These are phyloP conservation scores for Diarsia dahlii DNA, from an alignment of 2,888 invertebrate species.

Conservation along the genomic window DNA sequence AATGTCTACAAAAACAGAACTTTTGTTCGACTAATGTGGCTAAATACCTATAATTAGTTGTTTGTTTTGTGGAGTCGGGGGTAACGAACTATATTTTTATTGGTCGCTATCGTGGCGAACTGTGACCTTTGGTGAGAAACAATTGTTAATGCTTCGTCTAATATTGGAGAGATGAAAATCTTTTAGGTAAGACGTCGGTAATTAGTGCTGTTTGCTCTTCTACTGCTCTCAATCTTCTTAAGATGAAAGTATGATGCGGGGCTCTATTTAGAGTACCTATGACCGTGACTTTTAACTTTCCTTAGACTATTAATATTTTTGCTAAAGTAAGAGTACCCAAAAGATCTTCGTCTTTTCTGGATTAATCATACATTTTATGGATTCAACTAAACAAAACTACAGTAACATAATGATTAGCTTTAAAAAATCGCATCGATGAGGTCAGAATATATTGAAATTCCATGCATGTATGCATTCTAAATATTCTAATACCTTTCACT, in stretches of 20 bases:
- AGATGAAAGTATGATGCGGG: not conserved
- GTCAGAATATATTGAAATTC: slow-evolving; percentile 51
- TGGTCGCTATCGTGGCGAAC: slow-evolving; percentile 46
- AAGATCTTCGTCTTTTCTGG: not conserved
- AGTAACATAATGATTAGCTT: not conserved
- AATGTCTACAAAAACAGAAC: slow-evolving; percentile 17
- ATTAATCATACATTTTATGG: not conserved
- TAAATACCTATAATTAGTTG: slow-evolving; percentile 46
- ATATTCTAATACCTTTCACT: slow-evolving; percentile 59
- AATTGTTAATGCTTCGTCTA: slow-evolving; percentile 13
- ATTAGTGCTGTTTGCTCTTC: not conserved
- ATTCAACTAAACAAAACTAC: not conserved
- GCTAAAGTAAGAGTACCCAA: not conserved
- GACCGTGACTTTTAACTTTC: not conserved
- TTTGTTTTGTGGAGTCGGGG: slow-evolving; percentile 46
- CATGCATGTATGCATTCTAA: slow-evolving; percentile 42
- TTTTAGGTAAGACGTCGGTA: slow-evolving; percentile 1
- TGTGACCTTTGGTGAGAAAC: slow-evolving; percentile 46
- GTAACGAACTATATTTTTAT: slow-evolving; percentile 51
- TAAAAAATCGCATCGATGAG: slow-evolving; percentile 27
- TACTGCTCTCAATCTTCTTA: not conserved
- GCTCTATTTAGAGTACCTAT: not conserved
- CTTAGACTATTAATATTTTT: not conserved
- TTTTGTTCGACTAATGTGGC: slow-evolving; percentile 27
- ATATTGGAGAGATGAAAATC: slow-evolving; percentile 14